Percentiles rank a stretch among this genome's conserved stretches.
Conservation (phyloP, 2,113 vertebrate genomes). For the Tinamus guttatus region DNA sequence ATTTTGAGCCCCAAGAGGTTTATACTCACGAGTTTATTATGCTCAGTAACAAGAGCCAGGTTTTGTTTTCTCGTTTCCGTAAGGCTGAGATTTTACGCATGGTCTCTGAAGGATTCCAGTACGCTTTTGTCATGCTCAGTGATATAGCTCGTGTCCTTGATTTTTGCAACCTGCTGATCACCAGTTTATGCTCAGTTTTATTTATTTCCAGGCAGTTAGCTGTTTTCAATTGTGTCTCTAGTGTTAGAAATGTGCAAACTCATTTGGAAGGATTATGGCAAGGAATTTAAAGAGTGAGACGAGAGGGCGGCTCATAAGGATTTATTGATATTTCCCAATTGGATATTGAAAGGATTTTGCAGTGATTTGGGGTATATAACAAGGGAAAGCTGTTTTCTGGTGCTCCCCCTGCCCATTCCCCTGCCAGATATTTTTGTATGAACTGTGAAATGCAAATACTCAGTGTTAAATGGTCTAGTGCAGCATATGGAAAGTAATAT, state of each 20-base stretch:
- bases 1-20: neutral
- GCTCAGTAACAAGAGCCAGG: neutral
- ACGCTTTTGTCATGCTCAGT: neutral
- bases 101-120: neutral
- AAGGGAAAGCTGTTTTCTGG: neutral
- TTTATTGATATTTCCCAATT: neutral
- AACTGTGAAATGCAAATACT: neutral
- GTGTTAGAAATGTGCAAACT: neutral
- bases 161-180: neutral
- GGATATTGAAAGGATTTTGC: neutral
- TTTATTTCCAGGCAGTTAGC: neutral
- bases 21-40: neutral
- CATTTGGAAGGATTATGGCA: constrained; percentile 12
- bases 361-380: neutral
- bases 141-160: neutral
- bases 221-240: neutral
- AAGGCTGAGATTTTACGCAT: neutral
- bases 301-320: neutral
- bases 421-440: neutral
- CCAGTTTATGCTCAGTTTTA: neutral
- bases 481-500: neutral
- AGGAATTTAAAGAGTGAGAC: neutral
- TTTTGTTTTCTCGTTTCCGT: neutral
- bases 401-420: neutral
- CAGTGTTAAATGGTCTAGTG: neutral